phyloP scores from a whole-genome alignment of 2,797 vertebrate genomes.

The Silurus lanzhouensis region DNA sequence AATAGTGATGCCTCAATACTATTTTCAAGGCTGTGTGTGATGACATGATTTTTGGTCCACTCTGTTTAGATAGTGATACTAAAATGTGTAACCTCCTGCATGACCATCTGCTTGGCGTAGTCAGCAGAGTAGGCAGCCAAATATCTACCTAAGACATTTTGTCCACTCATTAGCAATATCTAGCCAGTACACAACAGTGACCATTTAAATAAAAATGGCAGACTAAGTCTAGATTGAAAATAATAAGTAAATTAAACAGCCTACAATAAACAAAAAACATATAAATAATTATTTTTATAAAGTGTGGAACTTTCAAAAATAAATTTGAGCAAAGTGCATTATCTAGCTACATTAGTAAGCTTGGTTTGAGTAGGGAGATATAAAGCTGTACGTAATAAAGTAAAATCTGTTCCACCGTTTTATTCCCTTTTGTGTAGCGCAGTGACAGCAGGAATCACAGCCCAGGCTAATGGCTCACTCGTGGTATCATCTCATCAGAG shows the following conservation, averaged over 20 bases:
- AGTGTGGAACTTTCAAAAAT: too few relatives aligned
- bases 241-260: background rate
- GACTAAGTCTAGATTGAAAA: background rate
- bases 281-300: background rate
- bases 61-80: background rate
- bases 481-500: background rate
- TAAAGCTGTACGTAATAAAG: background rate
- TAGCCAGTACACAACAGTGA: background rate
- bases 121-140: background rate
- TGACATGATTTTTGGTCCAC: background rate
- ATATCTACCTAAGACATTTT: background rate
- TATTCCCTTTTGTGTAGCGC: background rate
- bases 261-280: background rate
- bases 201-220: background rate
- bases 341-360: background rate
- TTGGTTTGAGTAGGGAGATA: background rate
- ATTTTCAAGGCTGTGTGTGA: background rate
- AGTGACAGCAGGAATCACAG: background rate
- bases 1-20: constrained; percentile 6
- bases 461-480: background rate
- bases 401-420: background rate
- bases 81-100: constrained; percentile 4
- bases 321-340: background rate
- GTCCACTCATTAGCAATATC: background rate
- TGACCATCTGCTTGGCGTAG: background rate